Evolutionary conservation across 2,113 vertebrate genomes (phyloP), one percentile per base, ranked within the genome.

Genomic region (Dendropsophus ebraccatus): DNA sequence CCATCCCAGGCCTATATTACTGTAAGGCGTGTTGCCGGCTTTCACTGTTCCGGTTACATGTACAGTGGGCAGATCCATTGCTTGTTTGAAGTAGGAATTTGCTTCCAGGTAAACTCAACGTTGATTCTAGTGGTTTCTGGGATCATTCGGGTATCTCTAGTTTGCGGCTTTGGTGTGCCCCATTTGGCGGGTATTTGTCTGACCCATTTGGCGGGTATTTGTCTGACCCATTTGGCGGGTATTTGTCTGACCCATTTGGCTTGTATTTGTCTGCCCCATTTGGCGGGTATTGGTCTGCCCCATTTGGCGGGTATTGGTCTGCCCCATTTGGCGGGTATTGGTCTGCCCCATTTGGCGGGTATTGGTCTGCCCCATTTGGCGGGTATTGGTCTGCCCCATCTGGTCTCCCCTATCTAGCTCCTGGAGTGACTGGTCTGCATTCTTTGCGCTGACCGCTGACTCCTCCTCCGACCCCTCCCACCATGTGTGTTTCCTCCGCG

Each of bases 401-500:
- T n/a, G n/a, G 74, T 67, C 21, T 49, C 41, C 60, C 49, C 49
- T 25, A 37, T 32, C 50, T 47, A 17, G 28, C 47, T 35, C 62
- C 52, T 19, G 28, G 52, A 58, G 25, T 67, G 56, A 49, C 84
- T 47, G 49, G 41, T 62, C 84, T 17, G 47, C 56, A 41, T 58
- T 81, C 50, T 85, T 50, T 54, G 47, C 11, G 30, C 70, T 78
- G 77, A 85, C 86, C 58, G 83, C 58, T 47, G 84, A n/a, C n/a
- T n/a, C n/a, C n/a, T n/a, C 62, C 60, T 70, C 19, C 28, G 62
- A 79, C 60, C 78, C 77, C 88, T 41, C 90, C 89, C 86, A 87
- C 83, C 56, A 81, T 88, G 58, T 87, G 84, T 35, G 90, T 50
- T 88, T 54, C 75, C 1, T 12, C 1, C 70, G 82, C 88, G 58